Conservation (phyloP, 2,888 invertebrate genomes). For the Cosmia pyralina region DNA sequence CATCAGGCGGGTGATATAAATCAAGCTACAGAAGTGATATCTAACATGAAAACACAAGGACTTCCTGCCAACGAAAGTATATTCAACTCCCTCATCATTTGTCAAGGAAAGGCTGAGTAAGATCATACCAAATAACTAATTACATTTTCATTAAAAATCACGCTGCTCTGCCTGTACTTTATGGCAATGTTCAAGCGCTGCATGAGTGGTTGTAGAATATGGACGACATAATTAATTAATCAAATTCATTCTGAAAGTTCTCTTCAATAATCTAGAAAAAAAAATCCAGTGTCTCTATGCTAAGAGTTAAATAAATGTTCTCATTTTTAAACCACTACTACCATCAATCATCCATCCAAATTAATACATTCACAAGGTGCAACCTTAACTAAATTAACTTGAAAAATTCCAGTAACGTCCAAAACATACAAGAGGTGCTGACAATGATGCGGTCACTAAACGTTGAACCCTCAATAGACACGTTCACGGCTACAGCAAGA, state of each 20-base stretch:
- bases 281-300: no score
- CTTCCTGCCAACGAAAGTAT: slow-evolving; percentile 89
- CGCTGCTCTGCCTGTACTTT: background rate
- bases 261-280: no score
- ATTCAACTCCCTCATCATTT: slow-evolving; percentile 91
- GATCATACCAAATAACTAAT: slow-evolving; percentile 37
- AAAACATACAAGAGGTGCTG: slow-evolving; percentile 86
- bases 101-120: slow-evolving; percentile 90
- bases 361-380: background rate
- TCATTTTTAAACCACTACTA: background rate
- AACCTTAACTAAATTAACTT: slow-evolving; percentile 14
- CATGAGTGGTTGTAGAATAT: background rate
- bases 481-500: slow-evolving; percentile 86
- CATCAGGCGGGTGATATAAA: slow-evolving; percentile 89
- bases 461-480: slow-evolving; percentile 84
- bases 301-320: background rate
- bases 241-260: no score
- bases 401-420: slow-evolving; percentile 75
- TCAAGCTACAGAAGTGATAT: slow-evolving; percentile 89
- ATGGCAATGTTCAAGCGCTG: background rate
- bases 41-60: slow-evolving; percentile 90
- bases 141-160: background rate
- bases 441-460: slow-evolving; percentile 91
- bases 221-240: background rate
- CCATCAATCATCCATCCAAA: no score